Evolutionary conservation across 2,797 vertebrate species (phyloP), one percentile per base, ranked within the genome.

Genomic region (Furcifer pardalis): DNA sequence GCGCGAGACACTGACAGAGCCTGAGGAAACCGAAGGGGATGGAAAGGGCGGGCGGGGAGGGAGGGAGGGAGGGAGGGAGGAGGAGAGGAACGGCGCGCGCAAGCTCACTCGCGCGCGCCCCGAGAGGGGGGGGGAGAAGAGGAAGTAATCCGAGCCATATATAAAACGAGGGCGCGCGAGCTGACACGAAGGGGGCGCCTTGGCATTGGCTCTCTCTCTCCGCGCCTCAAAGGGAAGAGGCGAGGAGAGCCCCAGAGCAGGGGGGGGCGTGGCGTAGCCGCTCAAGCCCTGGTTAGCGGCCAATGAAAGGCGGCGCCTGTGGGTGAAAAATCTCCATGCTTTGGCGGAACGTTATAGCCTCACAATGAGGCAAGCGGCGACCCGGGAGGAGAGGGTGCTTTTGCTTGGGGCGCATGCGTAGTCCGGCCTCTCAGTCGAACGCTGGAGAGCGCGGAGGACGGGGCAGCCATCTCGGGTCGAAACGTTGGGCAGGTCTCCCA

Each of bases 121-220:
- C 60, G 8, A 42, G 75, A 8, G 35, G 8, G 8, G 9, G 27
- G 37, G 60, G 7, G 7, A 23, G 40, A 21, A 8, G 71, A 65
- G 62, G 59, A 40, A 79, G 77, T 73, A 68, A 75, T 35, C 13
- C 13, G 71, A 59, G 71, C 72, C 35, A 52, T 46, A 42, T 25
- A 49, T 15, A 21, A 56, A 59, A 76, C 30, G 49, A 59, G 78
- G 88, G 82, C 89, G 92, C 92, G 92, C 92, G 78, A 87, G 86
- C 89, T 86, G 84, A 85, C 7, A 2, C 8, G 60, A 37, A 44
- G 80, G 82, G 84, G 77, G 27, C 85, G n/a, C 89, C n/a, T n/a
- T 82, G 88, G 25, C 52, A 32, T 60, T 74, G 84, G 91, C 90
- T 90, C 91, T n/a, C n/a, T n/a, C n/a, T n/a, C n/a, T 87, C 86